Base-by-base conservation (phyloP, 2,888 invertebrate species). In the Leucophenga maculata region DNA sequence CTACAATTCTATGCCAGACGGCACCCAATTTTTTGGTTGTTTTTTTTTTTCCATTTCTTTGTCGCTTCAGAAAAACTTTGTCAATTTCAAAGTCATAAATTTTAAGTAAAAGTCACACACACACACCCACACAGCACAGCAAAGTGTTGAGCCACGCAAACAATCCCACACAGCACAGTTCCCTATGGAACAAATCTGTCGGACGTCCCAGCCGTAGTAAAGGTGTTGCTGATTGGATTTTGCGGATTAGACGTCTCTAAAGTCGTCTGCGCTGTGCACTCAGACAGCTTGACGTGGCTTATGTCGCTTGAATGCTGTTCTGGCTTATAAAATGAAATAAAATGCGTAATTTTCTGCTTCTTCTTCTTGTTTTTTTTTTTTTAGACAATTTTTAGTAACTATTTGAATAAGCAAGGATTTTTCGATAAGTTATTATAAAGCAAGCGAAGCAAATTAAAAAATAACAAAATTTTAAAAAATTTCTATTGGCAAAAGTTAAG, bases 141-240 rank as follows among this genome's bases (percentile, higher is more conserved):
- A 39, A 11, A 6, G 39, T 39, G 39, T 39, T 26, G 26, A 39
- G 8, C 39, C 39, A 9, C 8, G 1, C 39, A 39, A 9, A 8
- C 39, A 39, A 9, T 3, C 39, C 39, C 39, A 39, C 11, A 11
- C 11, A 39, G 26, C 39, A 39, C 39, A 39, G 39, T 39, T 39
- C 39, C 39, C 39, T 8, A 39, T 39, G 39, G 39, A 11, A 39
- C 9, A 39, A 39, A 39, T 39, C 39, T 39, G 9, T n/a, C n/a
- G n/a, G n/a, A n/a, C n/a, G n/a, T 39, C 11, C 39, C 11, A 39
- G 39, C 39, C 3, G 39, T 39, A 39, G 70, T 72, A 73, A 79
- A 74, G 72, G 31, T 57, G 76, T 72, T 75, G 76, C 64, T 75
- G 75, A 80, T 78, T 75, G 78, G 69, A 72, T 72, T 67, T 50